Evolutionary conservation across 2,888 invertebrate genomes (phyloP).

Genomic region (Dascillus cervinus): DNA sequence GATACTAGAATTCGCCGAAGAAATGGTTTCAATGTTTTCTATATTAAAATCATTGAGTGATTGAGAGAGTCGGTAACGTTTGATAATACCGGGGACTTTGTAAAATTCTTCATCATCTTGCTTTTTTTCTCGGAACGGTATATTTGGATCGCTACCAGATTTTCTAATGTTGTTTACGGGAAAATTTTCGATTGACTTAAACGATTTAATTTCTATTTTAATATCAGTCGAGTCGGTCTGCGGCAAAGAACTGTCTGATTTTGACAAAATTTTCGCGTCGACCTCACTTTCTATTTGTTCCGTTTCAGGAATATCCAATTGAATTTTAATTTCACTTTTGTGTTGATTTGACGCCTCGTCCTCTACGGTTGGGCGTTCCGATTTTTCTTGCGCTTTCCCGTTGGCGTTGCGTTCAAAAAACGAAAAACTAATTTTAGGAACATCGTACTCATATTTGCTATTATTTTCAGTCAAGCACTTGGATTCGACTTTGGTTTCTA

Average conservation of each 20-base stretch:
- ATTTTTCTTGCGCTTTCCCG: slow-evolving; percentile 11
- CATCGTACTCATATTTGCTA: slow-evolving; percentile 33
- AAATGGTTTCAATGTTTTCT: slow-evolving; percentile 23
- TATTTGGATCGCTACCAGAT: slow-evolving; percentile 37
- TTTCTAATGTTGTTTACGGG: slow-evolving; percentile 23
- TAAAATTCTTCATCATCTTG: slow-evolving; percentile 33
- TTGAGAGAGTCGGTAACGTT: slow-evolving; percentile 32
- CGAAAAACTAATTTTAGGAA: slow-evolving; percentile 40
- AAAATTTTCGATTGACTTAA: slow-evolving; percentile 13
- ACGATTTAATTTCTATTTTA: slow-evolving; percentile 8
- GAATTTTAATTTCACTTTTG: slow-evolving; percentile 33
- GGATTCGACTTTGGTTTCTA: slow-evolving; percentile 10
- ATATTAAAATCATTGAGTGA: slow-evolving; percentile 36
- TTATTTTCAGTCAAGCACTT: too few species aligned
- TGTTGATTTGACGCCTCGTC: slow-evolving; percentile 12
- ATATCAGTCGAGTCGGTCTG: slow-evolving; percentile 9
- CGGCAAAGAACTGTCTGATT: slow-evolving; percentile 11
- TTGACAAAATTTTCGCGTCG: slow-evolving; percentile 5
- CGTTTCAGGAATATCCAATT: slow-evolving; percentile 19
- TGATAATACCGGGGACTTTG: slow-evolving; percentile 35
- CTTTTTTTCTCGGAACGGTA: slow-evolving; percentile 22
- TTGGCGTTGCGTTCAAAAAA: slow-evolving; percentile 29
- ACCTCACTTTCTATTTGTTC: slow-evolving; percentile 1
- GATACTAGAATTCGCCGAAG: slow-evolving; percentile 32
- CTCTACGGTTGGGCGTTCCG: neutral